phyloP scores from a whole-genome alignment of 2,113 vertebrate genomes.

The Excalfactoria chinensis region DNA sequence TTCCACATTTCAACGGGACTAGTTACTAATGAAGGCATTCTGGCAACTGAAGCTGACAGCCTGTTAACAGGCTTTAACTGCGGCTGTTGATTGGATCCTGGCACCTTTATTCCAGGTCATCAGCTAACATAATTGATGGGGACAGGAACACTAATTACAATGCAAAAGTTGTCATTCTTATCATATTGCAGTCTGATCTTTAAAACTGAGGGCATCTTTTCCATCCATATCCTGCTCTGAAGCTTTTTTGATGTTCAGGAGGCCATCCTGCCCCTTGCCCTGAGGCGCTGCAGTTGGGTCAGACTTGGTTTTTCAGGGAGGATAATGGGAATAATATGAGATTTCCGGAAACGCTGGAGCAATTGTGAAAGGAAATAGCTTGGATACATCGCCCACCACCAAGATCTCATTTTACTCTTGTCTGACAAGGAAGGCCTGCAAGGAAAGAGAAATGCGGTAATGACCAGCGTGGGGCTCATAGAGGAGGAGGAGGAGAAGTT shows the following conservation, averaged over 20 bases:
- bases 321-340: not conserved
- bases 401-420: conserved; percentile 17
- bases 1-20: not conserved
- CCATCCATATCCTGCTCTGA: not conserved
- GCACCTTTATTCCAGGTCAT: conserved; percentile 7
- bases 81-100: not conserved
- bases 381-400: not conserved
- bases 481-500: not conserved
- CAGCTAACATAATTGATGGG: not conserved
- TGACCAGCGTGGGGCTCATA: not conserved
- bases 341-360: not conserved
- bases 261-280: not conserved
- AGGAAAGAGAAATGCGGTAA: not conserved
- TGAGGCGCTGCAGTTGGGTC: not conserved
- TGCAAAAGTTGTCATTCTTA: not conserved
- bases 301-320: not conserved
- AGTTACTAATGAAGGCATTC: not conserved
- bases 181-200: not conserved
- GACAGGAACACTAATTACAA: not conserved
- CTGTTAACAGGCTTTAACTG: not conserved
- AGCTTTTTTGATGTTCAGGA: not conserved
- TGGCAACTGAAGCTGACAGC: not conserved
- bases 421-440: not conserved
- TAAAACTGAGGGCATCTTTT: not conserved
- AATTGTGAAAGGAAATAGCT: conserved; percentile 28